Percentiles rank a stretch among this genome's conserved stretches.
phyloP scores from a whole-genome alignment of 2,888 invertebrate species.

The Craniophora ligustri region DNA sequence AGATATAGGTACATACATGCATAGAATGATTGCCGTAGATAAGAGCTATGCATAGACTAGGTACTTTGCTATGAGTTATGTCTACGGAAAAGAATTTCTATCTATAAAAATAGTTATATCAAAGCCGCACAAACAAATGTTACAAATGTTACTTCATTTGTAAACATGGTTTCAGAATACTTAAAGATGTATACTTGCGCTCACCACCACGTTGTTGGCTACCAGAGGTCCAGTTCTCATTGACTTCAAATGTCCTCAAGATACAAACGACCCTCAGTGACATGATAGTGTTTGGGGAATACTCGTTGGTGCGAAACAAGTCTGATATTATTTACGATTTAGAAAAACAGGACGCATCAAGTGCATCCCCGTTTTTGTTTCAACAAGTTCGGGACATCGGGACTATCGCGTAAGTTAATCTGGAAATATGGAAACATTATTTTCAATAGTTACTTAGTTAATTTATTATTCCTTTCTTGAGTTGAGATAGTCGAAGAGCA shows the following conservation, averaged over 20 bases:
- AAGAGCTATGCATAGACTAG: too few relatives aligned
- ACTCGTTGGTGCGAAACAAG: slow-evolving; percentile 66
- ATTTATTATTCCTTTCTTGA: too few relatives aligned
- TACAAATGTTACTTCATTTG: background rate
- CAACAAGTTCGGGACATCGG: slow-evolving; percentile 66
- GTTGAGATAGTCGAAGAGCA: too few relatives aligned
- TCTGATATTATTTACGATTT: slow-evolving; percentile 57
- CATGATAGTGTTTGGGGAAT: slow-evolving; percentile 68
- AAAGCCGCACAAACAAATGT: too few relatives aligned
- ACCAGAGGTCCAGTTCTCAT: slow-evolving; percentile 61
- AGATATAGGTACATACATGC: too few relatives aligned
- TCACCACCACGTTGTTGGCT: slow-evolving; percentile 59
- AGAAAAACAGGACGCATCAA: slow-evolving; percentile 43
- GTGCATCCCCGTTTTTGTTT: slow-evolving; percentile 71
- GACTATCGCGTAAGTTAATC: slow-evolving; percentile 68
- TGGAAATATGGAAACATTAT: background rate
- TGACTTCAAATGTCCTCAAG: slow-evolving; percentile 66
- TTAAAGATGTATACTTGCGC: slow-evolving; percentile 60
- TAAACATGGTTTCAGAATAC: slow-evolving; percentile 60
- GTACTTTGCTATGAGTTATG: too few relatives aligned
- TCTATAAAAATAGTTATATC: too few relatives aligned
- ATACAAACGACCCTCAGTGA: slow-evolving; percentile 63
- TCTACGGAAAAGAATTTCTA: too few relatives aligned
- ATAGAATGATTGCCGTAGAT: too few relatives aligned
- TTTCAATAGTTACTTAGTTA: too few relatives aligned